Evolutionary conservation across 2,888 invertebrate genomes (phyloP), one percentile per base, ranked within the genome.

Genomic region (Leptura quadrifasciata): DNA sequence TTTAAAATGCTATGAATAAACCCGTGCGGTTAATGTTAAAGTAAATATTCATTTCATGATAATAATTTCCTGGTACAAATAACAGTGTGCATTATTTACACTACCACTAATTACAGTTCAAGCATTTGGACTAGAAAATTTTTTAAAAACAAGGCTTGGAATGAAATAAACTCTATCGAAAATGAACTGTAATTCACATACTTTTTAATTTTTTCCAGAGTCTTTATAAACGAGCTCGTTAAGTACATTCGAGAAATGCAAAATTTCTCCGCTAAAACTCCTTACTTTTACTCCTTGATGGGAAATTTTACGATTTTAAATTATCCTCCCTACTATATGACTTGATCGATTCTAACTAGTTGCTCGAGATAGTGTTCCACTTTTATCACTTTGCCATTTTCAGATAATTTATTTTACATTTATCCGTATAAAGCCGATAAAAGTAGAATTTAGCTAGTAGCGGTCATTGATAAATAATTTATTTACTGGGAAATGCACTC

Each of bases 301-400:
- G 47, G 47, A 47, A 47, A 47, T 47, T 47, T 61, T 31, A 31
- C 60, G 60, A 61, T 61, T 61, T 61, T 61, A n/a, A 61, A 61
- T 61, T 60, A 60, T 60, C 60, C 60, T 27, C 31, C 31, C 60
- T 61, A 27, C 60, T 61, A 61, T 17, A 61, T 61, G 31, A n/a
- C 60, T 31, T 31, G 27, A 61, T 61, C 60, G 60, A 61, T 61
- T 18, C 31, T 27, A 15, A 61, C 60, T 61, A 61, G 60, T 61
- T 61, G 60, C 60, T 61, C 31, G 27, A 61, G 60, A 61, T 61
- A 61, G 60, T 61, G 60, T 31, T 61, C 60, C 60, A 17, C n/a
- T 61, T 61, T 61, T 61, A 61, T 61, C 60, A 61, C 27, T 24
- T 10, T 27, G 17, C 17, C 27, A 24, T 27, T 60, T 27, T 27